Evolutionary conservation across 2,113 vertebrate species (phyloP).

Genomic region (Corythornis cristatus): DNA sequence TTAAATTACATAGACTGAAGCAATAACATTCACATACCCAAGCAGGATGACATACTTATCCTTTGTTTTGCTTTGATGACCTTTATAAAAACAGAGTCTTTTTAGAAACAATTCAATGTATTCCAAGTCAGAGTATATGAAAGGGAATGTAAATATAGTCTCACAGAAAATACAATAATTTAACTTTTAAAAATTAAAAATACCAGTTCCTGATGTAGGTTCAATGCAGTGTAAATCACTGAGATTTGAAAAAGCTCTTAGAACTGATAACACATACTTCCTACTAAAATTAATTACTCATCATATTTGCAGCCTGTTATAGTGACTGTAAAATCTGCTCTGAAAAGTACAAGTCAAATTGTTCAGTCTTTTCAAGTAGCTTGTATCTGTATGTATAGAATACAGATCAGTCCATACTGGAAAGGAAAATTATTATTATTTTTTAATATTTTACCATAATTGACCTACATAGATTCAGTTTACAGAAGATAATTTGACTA

Average conservation of each 20-base stretch:
- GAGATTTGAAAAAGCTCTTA: background rate
- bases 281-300: background rate
- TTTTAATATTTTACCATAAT: background rate
- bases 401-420: background rate
- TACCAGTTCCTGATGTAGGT: background rate
- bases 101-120: background rate
- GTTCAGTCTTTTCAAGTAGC: background rate
- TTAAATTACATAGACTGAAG: conserved; percentile 85
- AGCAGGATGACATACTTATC: conserved; percentile 27
- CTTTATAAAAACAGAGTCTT: conserved; percentile 15
- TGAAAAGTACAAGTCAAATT: background rate
- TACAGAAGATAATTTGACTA: background rate
- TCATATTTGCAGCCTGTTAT: background rate
- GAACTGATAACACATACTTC: background rate
- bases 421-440: background rate
- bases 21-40: conserved; percentile 71
- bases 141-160: background rate
- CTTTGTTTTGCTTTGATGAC: conserved; percentile 49
- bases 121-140: background rate
- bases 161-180: background rate
- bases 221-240: background rate
- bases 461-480: background rate
- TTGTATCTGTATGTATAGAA: background rate
- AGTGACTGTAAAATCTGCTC: background rate
- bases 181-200: background rate